phyloP scores from a whole-genome alignment of 2,888 invertebrate species.

The Rhyacophila evoluta region DNA sequence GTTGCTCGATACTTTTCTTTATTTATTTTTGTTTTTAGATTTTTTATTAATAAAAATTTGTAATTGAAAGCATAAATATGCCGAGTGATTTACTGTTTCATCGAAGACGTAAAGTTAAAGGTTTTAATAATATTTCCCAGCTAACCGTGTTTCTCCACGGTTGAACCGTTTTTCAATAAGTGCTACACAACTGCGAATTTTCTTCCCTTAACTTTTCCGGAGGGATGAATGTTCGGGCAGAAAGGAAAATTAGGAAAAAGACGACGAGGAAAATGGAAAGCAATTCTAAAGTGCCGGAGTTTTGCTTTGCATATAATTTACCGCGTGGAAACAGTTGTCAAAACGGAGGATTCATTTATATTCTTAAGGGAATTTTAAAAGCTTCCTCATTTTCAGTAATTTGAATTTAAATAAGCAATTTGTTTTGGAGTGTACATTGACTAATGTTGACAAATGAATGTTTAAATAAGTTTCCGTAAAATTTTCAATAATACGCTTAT shows the following conservation, averaged over 20 bases:
- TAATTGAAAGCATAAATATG: constrained; percentile 11
- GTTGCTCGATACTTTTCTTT: too few species aligned
- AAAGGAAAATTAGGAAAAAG: constrained; percentile 30
- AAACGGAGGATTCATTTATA: constrained; percentile 39
- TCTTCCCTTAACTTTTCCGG: constrained; percentile 6
- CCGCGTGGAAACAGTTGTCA: constrained; percentile 47
- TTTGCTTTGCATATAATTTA: constrained; percentile 50
- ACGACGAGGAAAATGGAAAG: constrained; percentile 31
- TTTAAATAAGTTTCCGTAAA: background rate
- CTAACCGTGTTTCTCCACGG: constrained; percentile 1
- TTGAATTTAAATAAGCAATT: constrained; percentile 47
- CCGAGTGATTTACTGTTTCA: constrained; percentile 27
- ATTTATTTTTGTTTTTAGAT: too few species aligned
- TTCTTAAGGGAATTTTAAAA: constrained; percentile 43
- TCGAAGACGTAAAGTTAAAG: constrained; percentile 3
- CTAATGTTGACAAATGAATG: constrained; percentile 9
- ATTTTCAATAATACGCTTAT: background rate
- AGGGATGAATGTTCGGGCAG: constrained; percentile 31
- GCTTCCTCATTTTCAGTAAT: constrained; percentile 40
- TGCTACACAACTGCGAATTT: constrained; percentile 25
- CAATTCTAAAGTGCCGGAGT: constrained; percentile 34
- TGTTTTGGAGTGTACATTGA: constrained; percentile 23
- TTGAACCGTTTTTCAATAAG: constrained; percentile 33
- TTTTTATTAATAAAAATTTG: too few species aligned
- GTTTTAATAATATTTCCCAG: constrained; percentile 39